Evolutionary conservation across 2,888 invertebrate genomes (phyloP).

Genomic region (Eupithecia insigniata): DNA sequence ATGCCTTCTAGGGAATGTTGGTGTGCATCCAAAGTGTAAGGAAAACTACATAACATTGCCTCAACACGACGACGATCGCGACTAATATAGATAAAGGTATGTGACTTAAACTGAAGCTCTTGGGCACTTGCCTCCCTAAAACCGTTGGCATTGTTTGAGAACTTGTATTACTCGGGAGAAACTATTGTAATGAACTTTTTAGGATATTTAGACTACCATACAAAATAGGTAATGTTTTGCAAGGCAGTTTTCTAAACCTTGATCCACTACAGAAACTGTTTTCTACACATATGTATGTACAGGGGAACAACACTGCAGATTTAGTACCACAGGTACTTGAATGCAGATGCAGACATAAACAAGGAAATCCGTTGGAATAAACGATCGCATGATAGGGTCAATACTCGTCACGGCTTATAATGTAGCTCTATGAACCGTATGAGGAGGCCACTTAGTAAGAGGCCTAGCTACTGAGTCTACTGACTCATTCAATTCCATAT

Average conservation of each 20-base stretch:
- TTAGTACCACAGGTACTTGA: neutral
- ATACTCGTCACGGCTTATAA: slow-evolving; percentile 58
- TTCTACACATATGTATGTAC: neutral
- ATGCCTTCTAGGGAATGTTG: slow-evolving; percentile 80
- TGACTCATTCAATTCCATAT: slow-evolving; percentile 62
- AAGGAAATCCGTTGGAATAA: slow-evolving; percentile 21
- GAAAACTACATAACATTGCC: slow-evolving; percentile 56
- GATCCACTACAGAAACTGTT: neutral
- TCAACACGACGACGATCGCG: slow-evolving; percentile 19
- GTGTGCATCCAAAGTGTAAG: slow-evolving; percentile 65
- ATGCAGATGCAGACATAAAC: slow-evolving; percentile 5
- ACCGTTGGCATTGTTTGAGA: neutral
- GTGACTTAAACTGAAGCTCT: neutral
- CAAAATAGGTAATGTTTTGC: neutral
- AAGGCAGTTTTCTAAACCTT: neutral
- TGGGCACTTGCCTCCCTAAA: neutral
- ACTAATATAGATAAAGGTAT: slow-evolving; percentile 25
- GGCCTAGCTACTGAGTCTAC: slow-evolving; percentile 51
- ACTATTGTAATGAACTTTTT: neutral
- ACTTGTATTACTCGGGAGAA: neutral
- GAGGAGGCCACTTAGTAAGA: slow-evolving; percentile 39
- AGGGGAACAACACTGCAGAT: neutral
- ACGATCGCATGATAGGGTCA: slow-evolving; percentile 53
- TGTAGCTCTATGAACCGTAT: slow-evolving; percentile 51
- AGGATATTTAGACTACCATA: neutral